Evolutionary conservation across 2,888 invertebrate species (phyloP).

Genomic region (Halocaridina rubra): DNA sequence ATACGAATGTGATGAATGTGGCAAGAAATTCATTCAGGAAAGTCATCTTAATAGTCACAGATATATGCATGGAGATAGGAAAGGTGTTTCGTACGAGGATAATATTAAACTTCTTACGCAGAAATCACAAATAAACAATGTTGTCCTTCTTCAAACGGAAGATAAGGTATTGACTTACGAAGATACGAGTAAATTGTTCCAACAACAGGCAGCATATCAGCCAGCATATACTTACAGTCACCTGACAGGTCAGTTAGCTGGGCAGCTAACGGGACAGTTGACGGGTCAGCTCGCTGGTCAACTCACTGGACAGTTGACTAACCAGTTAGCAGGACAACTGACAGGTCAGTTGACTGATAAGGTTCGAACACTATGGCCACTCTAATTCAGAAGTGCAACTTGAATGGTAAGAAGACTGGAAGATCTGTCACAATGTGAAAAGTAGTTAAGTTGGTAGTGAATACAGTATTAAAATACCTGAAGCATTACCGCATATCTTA

Average conservation of each 20-base stretch:
- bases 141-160: constrained; percentile 8
- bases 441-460: too few species aligned
- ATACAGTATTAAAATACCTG: too few species aligned
- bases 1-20: constrained; percentile 38
- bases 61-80: not conserved
- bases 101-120: not conserved
- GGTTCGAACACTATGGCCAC: constrained; percentile 49
- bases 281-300: constrained; percentile 21
- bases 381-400: too few species aligned
- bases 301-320: constrained; percentile 28
- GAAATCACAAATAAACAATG: not conserved
- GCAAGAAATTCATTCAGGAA: constrained; percentile 29
- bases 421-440: too few species aligned
- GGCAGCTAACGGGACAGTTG: constrained; percentile 41
- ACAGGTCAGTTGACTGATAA: constrained; percentile 38
- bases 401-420: too few species aligned
- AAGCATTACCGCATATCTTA: too few species aligned
- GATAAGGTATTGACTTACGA: constrained; percentile 21
- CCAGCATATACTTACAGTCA: constrained; percentile 39
- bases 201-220: constrained; percentile 43
- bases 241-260: constrained; percentile 33
- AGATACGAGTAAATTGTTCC: constrained; percentile 40
- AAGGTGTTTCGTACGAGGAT: not conserved
- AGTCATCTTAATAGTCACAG: constrained; percentile 17
- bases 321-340: constrained; percentile 36